Evolutionary conservation across 2,888 invertebrate species (phyloP).

Genomic region (Lamproptera curius): DNA sequence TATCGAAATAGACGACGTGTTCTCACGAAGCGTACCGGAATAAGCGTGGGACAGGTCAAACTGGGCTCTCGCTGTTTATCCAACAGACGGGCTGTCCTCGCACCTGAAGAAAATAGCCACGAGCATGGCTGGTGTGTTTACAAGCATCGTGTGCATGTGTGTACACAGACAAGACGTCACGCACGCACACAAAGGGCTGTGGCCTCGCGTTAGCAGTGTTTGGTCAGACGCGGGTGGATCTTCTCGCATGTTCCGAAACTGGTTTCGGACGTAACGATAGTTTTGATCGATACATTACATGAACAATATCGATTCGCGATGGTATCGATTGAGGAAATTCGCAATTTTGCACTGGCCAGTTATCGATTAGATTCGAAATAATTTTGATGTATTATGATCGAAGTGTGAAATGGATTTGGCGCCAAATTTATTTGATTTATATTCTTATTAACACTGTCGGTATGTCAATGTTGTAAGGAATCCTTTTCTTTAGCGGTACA

Average conservation of each 20-base stretch:
- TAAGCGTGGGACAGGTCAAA: background rate
- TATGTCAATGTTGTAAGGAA: too few relatives aligned
- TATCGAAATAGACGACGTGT: constrained; percentile 16
- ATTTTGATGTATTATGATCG: too few relatives aligned
- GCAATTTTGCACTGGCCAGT: too few relatives aligned
- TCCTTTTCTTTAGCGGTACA: too few relatives aligned
- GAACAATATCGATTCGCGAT: too few relatives aligned
- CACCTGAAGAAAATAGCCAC: constrained; percentile 21
- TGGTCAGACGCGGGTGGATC: constrained; percentile 37
- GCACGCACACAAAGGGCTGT: constrained; percentile 49
- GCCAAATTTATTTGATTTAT: too few relatives aligned
- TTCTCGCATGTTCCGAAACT: constrained; percentile 30
- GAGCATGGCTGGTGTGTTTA: constrained; percentile 54
- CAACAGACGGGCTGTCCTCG: background rate
- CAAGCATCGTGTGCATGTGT: constrained; percentile 36
- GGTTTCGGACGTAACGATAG: constrained; percentile 21
- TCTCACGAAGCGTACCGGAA: constrained; percentile 5
- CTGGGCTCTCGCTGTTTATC: background rate
- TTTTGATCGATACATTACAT: constrained; percentile 3
- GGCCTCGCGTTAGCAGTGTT: constrained; percentile 63
- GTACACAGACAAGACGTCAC: constrained; percentile 65
- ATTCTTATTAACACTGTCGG: too few relatives aligned
- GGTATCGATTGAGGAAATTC: too few relatives aligned
- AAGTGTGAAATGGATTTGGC: too few relatives aligned
- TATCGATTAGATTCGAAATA: too few relatives aligned